A percentile compares a stretch with the other conserved stretches of the same genome.
Conservation (phyloP, 2,797 vertebrate species). For the Podarcis siculus region DNA sequence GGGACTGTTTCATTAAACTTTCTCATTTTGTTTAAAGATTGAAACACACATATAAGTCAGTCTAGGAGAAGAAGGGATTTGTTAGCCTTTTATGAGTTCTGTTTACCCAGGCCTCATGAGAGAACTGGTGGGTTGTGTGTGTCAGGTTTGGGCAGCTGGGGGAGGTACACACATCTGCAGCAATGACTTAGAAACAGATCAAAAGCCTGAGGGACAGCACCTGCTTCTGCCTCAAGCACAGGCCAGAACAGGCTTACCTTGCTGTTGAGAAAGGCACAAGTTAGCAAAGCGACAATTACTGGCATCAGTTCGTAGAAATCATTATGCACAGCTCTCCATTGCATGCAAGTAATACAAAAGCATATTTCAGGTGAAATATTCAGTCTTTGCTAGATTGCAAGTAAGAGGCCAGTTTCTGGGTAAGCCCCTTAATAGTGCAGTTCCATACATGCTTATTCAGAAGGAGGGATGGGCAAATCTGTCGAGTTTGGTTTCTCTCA, state of each 20-base stretch:
- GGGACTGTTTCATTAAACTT: conserved; percentile 62
- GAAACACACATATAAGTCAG: conserved; percentile 56
- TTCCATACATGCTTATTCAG: too few relatives aligned
- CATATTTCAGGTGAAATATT: not conserved
- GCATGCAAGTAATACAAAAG: not conserved
- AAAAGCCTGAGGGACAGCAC: conserved; percentile 31
- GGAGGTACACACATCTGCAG: conserved; percentile 33
- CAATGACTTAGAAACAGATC: not conserved
- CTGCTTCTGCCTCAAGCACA: not conserved
- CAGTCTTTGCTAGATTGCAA: not conserved
- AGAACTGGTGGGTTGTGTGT: conserved; percentile 15
- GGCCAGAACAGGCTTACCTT: not conserved
- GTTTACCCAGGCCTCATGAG: conserved; percentile 62
- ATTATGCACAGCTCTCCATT: not conserved
- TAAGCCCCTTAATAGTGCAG: not conserved
- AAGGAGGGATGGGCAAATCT: too few relatives aligned
- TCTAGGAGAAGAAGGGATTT: conserved; percentile 56
- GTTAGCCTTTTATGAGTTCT: conserved; percentile 63
- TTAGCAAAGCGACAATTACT: not conserved
- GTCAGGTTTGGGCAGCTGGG: not conserved
- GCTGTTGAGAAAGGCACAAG: fast-evolving
- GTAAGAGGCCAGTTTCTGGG: not conserved
- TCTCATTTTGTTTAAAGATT: conserved; percentile 62
- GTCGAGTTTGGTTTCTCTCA: too few relatives aligned
- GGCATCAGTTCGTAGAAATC: not conserved